Conservation (phyloP, 1,140 invertebrate genomes). For the Ephestia elutella region DNA sequence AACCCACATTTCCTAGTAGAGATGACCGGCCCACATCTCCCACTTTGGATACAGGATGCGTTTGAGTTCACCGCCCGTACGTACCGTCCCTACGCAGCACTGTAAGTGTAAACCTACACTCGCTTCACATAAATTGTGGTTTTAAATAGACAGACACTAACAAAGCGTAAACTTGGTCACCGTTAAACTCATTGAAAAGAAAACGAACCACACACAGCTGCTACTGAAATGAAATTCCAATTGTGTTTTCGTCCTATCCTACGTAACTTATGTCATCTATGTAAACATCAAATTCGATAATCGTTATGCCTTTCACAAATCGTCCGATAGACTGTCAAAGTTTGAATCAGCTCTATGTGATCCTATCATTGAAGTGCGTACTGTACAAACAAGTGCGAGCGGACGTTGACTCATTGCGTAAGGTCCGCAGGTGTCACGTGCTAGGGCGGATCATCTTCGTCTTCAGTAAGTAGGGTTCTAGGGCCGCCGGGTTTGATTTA, state of each 20-base stretch:
- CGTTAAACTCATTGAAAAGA: conserved; percentile 11
- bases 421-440: conserved; percentile 36
- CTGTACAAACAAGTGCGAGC: conserved; percentile 39
- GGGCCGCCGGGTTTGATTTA: conserved; percentile 67
- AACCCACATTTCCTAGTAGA: conserved; percentile 64
- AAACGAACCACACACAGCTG: not conserved
- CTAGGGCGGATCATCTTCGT: conserved; percentile 48
- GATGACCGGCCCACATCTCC: conserved; percentile 43
- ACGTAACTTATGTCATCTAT: conserved; percentile 13
- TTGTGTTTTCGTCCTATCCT: not conserved
- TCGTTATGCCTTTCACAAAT: conserved; percentile 38
- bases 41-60: conserved; percentile 56
- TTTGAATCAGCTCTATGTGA: conserved; percentile 24
- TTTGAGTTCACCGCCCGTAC: conserved; percentile 52
- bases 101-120: conserved; percentile 44
- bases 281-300: conserved; percentile 12
- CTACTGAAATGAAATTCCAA: not conserved
- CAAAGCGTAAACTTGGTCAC: conserved; percentile 1
- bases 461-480: conserved; percentile 59
- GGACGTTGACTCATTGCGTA: conserved; percentile 67
- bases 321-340: conserved; percentile 23
- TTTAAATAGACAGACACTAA: conserved; percentile 31
- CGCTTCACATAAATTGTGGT: conserved; percentile 41
- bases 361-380: conserved; percentile 33
- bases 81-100: conserved; percentile 30